Evolutionary conservation across 2,113 vertebrate species (phyloP).

Genomic region (Petroica traversi): DNA sequence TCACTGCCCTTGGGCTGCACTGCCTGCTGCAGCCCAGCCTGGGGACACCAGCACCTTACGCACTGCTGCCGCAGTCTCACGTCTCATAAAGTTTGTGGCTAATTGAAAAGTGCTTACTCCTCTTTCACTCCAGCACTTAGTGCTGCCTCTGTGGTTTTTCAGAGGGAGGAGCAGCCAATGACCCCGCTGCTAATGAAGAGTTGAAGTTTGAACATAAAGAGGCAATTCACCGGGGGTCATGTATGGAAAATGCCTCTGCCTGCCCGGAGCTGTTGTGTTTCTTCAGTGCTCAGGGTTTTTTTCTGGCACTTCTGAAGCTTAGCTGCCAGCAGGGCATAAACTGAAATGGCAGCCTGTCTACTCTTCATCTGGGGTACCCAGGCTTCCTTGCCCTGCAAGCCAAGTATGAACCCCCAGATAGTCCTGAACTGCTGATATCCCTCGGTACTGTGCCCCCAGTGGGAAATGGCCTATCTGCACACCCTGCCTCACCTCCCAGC

Average conservation of each 20-base stretch:
- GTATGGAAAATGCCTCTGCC: background rate
- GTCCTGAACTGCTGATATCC: background rate
- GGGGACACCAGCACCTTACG: fast-evolving
- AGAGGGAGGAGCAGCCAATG: background rate
- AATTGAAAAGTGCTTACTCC: background rate
- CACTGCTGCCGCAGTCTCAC: background rate
- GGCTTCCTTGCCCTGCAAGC: background rate
- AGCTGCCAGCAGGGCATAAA: background rate
- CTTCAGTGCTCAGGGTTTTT: background rate
- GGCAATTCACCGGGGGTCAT: background rate
- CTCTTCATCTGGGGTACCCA: background rate
- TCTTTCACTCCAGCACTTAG: background rate
- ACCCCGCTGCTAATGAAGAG: background rate
- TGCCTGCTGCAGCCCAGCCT: background rate
- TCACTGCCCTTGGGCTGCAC: background rate
- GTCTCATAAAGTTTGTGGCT: fast-evolving
- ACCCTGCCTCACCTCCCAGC: background rate
- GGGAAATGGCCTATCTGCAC: fast-evolving
- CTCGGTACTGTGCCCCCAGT: fast-evolving
- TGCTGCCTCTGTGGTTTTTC: background rate
- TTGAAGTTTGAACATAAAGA: background rate
- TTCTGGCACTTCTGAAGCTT: background rate
- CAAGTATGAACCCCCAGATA: fast-evolving
- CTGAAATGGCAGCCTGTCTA: background rate
- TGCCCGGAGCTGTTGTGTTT: background rate